Evolutionary conservation across 2,797 vertebrate genomes (phyloP).

Genomic region (Sebastes wilsoni): DNA sequence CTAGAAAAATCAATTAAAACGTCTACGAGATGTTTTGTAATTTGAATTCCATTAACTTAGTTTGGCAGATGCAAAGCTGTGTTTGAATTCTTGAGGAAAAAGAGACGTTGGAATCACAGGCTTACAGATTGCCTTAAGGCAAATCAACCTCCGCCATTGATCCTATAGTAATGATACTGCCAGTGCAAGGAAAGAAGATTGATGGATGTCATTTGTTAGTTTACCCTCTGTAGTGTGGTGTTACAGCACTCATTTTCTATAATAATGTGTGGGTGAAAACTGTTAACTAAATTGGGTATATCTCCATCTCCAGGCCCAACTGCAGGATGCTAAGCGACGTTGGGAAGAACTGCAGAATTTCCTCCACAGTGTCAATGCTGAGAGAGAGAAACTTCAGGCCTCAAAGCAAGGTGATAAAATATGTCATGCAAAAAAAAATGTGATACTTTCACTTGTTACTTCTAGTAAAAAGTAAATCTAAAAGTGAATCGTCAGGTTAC

Average conservation of each 20-base stretch:
- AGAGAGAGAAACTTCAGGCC: constrained; percentile 88
- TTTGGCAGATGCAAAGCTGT: neutral
- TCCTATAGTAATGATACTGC: neutral
- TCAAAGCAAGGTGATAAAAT: constrained; percentile 89
- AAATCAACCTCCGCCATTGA: neutral
- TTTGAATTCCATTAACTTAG: neutral
- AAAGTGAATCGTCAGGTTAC: neutral
- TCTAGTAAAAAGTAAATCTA: neutral
- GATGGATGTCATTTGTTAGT: neutral
- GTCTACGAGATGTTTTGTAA: neutral
- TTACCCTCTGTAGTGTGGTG: neutral
- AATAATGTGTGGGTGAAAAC: neutral
- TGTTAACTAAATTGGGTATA: neutral
- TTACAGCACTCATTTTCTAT: neutral
- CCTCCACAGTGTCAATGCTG: constrained; percentile 90
- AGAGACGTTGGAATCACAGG: neutral
- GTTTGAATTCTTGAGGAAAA: neutral
- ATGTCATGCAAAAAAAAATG: neutral
- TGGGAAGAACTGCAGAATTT: constrained; percentile 96
- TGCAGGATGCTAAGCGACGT: constrained; percentile 92
- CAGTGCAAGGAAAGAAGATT: neutral
- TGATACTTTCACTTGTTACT: neutral
- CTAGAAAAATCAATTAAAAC: neutral
- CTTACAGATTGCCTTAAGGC: neutral
- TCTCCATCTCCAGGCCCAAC: constrained; percentile 83